phyloP scores from a whole-genome alignment of 2,113 vertebrate genomes.

The Copsychus sechellarum region DNA sequence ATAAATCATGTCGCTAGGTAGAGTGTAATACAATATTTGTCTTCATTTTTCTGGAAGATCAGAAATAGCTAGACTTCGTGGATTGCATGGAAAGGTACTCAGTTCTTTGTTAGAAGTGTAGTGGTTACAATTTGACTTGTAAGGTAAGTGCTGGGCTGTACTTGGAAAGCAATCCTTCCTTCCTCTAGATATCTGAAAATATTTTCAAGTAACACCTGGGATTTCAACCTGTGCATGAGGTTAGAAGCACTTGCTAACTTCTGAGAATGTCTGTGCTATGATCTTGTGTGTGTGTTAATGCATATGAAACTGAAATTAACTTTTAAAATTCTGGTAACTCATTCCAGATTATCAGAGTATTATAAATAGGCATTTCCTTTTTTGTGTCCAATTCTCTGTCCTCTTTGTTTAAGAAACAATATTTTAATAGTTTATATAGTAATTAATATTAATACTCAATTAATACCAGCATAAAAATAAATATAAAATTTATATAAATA shows the following conservation, averaged over 20 bases:
- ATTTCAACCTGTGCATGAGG: background rate
- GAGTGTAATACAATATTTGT: background rate
- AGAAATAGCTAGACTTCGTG: background rate
- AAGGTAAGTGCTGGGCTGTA: background rate
- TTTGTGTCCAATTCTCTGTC: background rate
- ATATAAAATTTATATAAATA: background rate
- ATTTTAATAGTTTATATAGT: background rate
- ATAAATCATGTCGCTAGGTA: background rate
- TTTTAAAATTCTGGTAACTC: background rate
- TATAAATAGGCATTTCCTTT: background rate
- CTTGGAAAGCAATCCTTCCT: background rate
- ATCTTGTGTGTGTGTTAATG: background rate
- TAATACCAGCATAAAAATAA: background rate
- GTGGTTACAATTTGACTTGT: background rate
- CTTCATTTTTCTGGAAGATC: conserved; percentile 23
- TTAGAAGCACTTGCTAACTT: background rate
- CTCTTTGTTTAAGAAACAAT: background rate
- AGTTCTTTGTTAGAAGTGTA: background rate
- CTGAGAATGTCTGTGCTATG: background rate
- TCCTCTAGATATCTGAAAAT: background rate
- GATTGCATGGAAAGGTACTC: background rate
- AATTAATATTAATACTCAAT: background rate
- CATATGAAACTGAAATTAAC: background rate
- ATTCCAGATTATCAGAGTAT: background rate
- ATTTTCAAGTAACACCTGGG: background rate